Evolutionary conservation across 2,113 vertebrate species (phyloP).

Genomic region (Gorsachius goisagi): DNA sequence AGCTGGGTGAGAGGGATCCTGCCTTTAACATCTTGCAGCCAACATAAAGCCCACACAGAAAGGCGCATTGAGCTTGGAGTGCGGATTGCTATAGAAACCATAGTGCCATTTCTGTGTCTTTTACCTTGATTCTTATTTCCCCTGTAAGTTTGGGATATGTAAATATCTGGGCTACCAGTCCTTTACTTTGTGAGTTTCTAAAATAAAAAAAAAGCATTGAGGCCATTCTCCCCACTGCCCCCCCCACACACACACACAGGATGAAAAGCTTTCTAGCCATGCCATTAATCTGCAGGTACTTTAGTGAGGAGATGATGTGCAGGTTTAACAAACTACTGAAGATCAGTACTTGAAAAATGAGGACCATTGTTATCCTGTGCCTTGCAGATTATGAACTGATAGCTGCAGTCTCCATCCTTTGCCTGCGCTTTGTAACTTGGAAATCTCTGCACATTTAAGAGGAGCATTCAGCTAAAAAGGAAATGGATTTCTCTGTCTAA

Average conservation of each 20-base stretch:
- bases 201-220: neutral
- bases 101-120: neutral
- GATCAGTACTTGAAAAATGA: constrained; percentile 56
- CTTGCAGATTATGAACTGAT: constrained; percentile 58
- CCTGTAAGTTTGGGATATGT: neutral
- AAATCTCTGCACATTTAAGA: constrained; percentile 54
- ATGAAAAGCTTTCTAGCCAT: constrained; percentile 24
- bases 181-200: neutral
- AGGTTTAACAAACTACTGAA: constrained; percentile 43
- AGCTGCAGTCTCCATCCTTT: constrained; percentile 25
- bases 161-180: neutral
- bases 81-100: constrained; percentile 1
- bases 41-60: neutral
- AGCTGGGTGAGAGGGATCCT: neutral
- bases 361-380: constrained; percentile 49
- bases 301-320: constrained; percentile 22
- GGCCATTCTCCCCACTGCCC: neutral
- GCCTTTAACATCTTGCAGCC: neutral
- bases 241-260: neutral
- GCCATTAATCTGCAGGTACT: constrained; percentile 53
- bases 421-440: constrained; percentile 10
- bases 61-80: neutral
- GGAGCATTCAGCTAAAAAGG: constrained; percentile 30
- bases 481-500: constrained; percentile 64
- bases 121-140: neutral